phyloP scores from a whole-genome alignment of 2,113 vertebrate genomes.

The Clupea harengus region DNA sequence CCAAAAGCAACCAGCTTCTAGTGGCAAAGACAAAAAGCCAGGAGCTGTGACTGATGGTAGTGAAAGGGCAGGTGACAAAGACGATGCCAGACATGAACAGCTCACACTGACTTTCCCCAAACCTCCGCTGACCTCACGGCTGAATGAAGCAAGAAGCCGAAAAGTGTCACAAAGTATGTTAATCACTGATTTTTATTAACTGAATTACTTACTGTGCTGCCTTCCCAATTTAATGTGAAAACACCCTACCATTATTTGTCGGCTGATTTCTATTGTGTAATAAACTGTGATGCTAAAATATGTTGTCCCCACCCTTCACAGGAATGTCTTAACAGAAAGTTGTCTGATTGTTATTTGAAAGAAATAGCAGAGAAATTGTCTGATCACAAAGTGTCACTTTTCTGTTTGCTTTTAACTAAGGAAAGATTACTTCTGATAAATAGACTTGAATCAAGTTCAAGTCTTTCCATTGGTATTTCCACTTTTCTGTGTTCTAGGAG shows the following conservation, averaged over 20 bases:
- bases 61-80: neutral
- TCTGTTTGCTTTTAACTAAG: neutral
- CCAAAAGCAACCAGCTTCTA: neutral
- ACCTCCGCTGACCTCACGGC: neutral
- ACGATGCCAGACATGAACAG: neutral
- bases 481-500: neutral
- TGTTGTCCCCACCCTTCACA: neutral
- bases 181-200: neutral
- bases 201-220: neutral
- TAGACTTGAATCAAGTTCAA: neutral
- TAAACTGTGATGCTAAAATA: neutral
- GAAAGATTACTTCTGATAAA: neutral
- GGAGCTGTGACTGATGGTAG: neutral
- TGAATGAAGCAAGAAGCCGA: neutral
- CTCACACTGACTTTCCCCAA: neutral
- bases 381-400: neutral
- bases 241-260: neutral
- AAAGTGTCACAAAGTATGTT: neutral
- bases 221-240: neutral
- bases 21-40: neutral
- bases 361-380: neutral
- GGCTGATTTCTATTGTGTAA: neutral
- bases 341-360: neutral
- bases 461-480: neutral
- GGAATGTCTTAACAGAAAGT: neutral